A percentile compares a stretch with the other conserved stretches of the same genome.
Conservation (phyloP, 2,888 invertebrate genomes). For the Cetonia aurata region DNA sequence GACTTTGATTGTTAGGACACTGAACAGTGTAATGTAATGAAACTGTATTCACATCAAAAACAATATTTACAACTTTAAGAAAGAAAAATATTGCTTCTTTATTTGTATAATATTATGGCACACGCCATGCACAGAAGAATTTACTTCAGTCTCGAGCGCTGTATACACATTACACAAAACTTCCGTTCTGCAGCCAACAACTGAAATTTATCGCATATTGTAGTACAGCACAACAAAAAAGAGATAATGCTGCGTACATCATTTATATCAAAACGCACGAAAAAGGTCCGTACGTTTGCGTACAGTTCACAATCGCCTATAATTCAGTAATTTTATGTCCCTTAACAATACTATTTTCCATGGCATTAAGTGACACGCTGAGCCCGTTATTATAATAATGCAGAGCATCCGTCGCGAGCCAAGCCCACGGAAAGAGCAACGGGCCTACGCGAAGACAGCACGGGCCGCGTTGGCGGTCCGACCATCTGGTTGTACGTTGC, state of each 20-base stretch:
- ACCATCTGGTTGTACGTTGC: slow-evolving; percentile 54
- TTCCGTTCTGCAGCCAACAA: slow-evolving; percentile 41
- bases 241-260: slow-evolving; percentile 21
- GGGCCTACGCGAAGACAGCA: slow-evolving; percentile 51
- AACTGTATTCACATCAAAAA: no score
- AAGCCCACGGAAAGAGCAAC: slow-evolving; percentile 55
- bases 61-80: no score
- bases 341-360: slow-evolving; percentile 54
- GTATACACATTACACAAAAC: slow-evolving; percentile 20
- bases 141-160: no score
- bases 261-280: slow-evolving; percentile 37
- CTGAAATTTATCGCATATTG: slow-evolving; percentile 39
- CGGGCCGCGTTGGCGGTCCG: slow-evolving; percentile 53
- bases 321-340: slow-evolving; percentile 54
- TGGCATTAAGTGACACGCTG: slow-evolving; percentile 54
- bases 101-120: no score
- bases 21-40: no score
- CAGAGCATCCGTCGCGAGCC: slow-evolving; percentile 57
- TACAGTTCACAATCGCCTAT: slow-evolving; percentile 48
- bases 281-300: slow-evolving; percentile 28
- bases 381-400: slow-evolving; percentile 56
- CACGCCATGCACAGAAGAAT: no score
- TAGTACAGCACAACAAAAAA: slow-evolving; percentile 4
- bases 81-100: no score
- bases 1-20: no score